Conservation (phyloP, 2,797 vertebrate genomes). For the Neosilurus mollespiculum region DNA sequence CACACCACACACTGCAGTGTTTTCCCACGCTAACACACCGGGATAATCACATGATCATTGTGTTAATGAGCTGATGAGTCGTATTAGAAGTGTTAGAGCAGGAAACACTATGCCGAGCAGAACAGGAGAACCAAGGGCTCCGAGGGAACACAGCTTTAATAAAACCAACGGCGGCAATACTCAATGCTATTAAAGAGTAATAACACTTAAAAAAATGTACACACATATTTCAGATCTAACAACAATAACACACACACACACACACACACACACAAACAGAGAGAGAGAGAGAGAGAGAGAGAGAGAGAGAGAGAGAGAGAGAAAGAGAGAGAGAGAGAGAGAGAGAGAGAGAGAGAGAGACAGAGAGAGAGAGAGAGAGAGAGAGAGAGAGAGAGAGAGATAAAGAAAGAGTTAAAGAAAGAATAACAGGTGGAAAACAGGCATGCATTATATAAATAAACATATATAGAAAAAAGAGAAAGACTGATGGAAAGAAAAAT, state of each 20-base stretch:
- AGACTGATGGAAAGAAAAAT: neutral
- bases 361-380: neutral
- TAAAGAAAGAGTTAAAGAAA: neutral
- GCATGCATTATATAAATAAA: neutral
- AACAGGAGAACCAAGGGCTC: neutral
- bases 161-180: neutral
- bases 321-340: neutral
- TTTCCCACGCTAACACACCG: slow-evolving; percentile 6
- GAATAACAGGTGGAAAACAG: neutral
- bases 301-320: too few species aligned
- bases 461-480: neutral
- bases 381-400: neutral
- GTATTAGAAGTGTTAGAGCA: neutral
- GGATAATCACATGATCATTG: neutral
- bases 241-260: too few species aligned
- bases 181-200: neutral
- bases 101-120: neutral
- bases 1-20: neutral
- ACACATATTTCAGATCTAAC: too few species aligned
- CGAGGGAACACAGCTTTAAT: neutral
- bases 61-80: slow-evolving; percentile 27
- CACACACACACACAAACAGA: too few species aligned
- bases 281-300: too few species aligned
- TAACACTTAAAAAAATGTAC: neutral
- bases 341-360: neutral